Conservation (phyloP, 2,888 invertebrate species). For the Diplazon laetatorius region DNA sequence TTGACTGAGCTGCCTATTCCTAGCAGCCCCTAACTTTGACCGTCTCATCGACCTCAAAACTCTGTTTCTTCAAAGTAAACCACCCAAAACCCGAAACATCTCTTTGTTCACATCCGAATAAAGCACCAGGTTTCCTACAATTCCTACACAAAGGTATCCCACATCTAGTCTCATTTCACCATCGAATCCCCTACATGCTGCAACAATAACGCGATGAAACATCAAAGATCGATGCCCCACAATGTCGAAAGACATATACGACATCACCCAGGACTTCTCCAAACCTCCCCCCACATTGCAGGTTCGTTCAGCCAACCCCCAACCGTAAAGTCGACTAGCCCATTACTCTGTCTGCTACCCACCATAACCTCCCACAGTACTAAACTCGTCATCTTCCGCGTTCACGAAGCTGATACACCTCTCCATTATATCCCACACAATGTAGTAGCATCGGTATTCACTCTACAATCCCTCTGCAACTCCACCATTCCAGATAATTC, state of each 20-base stretch:
- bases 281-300: too few relatives aligned
- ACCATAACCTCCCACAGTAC: conserved; percentile 1
- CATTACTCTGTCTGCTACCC: not conserved
- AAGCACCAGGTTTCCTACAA: not conserved
- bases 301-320: too few relatives aligned
- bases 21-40: too few relatives aligned
- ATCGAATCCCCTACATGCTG: conserved; percentile 17
- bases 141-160: not conserved
- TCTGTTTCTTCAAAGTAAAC: not conserved
- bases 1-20: too few relatives aligned
- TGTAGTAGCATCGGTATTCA: conserved; percentile 13
- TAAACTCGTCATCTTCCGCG: conserved; percentile 12
- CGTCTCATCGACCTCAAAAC: not conserved
- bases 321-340: conserved; percentile 7
- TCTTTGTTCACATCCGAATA: conserved; percentile 1
- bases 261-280: conserved; percentile 4
- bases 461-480: too few relatives aligned
- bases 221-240: conserved; percentile 28
- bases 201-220: conserved; percentile 31
- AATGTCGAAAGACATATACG: conserved; percentile 5
- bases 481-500: conserved; percentile 22
- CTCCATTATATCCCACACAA: not conserved
- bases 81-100: not conserved
- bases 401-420: not conserved
- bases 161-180: conserved; percentile 33